Conservation (phyloP, 2,113 vertebrate species). For the Neogobius melanostomus region DNA sequence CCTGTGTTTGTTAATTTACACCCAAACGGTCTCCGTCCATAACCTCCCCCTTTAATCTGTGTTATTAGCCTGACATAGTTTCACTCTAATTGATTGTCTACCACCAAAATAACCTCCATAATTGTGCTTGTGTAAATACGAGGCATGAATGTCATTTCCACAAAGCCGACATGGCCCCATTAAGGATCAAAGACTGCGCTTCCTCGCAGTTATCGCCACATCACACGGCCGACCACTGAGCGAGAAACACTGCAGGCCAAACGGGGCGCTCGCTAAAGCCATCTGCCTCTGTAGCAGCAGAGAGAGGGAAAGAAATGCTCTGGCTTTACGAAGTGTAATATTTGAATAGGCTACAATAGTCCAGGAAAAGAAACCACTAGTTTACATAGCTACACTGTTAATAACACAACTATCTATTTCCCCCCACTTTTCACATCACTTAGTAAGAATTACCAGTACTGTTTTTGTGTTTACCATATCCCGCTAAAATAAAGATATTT, state of each 20-base stretch:
- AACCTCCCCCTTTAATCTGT: slow-evolving; percentile 57
- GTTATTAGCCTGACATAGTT: slow-evolving; percentile 53
- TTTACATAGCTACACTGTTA: too few species aligned
- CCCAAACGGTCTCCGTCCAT: slow-evolving; percentile 27
- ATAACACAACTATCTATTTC: too few species aligned
- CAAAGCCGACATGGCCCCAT: slow-evolving; percentile 54
- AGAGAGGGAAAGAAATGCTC: background rate
- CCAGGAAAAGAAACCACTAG: too few species aligned
- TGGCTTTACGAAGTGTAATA: too few species aligned
- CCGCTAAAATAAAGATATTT: too few species aligned
- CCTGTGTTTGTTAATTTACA: slow-evolving; percentile 29
- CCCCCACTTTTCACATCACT: too few species aligned
- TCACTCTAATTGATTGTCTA: slow-evolving; percentile 70
- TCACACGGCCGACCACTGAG: slow-evolving; percentile 55
- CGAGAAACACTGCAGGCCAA: slow-evolving; percentile 52
- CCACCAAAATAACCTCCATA: slow-evolving; percentile 60
- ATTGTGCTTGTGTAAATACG: slow-evolving; percentile 70
- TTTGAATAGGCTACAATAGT: too few species aligned
- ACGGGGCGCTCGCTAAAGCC: slow-evolving; percentile 25
- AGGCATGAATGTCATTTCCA: slow-evolving; percentile 64
- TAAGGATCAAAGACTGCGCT: slow-evolving; percentile 68
- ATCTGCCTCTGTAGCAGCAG: slow-evolving; percentile 13
- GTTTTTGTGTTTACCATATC: too few species aligned
- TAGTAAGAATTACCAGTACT: too few species aligned
- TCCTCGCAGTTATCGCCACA: slow-evolving; percentile 65